phyloP scores from a whole-genome alignment of 2,888 invertebrate species.

The Mythimna pallens region DNA sequence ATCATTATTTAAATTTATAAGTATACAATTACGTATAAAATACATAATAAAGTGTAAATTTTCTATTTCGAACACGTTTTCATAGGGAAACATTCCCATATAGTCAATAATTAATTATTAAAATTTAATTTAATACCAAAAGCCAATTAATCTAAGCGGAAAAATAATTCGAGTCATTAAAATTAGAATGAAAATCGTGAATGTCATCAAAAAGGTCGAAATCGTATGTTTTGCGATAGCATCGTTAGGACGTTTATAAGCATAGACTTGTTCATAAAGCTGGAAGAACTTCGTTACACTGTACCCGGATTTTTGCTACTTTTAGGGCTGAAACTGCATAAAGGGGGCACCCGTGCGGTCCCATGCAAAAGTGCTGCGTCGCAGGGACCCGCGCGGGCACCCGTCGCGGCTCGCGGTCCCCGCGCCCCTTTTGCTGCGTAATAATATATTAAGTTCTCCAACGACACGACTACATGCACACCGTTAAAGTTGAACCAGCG shows the following conservation, averaged over 20 bases:
- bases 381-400: too few species aligned
- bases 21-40: conserved; percentile 59
- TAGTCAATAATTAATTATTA: conserved; percentile 48
- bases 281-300: conserved; percentile 25
- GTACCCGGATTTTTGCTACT: conserved; percentile 21
- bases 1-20: conserved; percentile 36
- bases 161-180: conserved; percentile 60
- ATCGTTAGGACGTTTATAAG: conserved; percentile 27
- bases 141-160: conserved; percentile 52
- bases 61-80: conserved; percentile 68
- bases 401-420: too few species aligned
- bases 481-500: too few species aligned
- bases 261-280: conserved; percentile 44
- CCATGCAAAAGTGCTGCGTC: too few species aligned
- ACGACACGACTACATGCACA: too few species aligned
- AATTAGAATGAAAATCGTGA: conserved; percentile 54
- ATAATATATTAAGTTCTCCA: too few species aligned
- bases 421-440: too few species aligned
- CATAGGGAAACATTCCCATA: conserved; percentile 65
- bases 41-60: conserved; percentile 64
- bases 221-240: conserved; percentile 23
- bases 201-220: conserved; percentile 39
- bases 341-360: too few species aligned
- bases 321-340: not conserved
- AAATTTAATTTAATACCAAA: conserved; percentile 52